phyloP scores from a whole-genome alignment of 2,888 invertebrate genomes.

The Caprella mutica region DNA sequence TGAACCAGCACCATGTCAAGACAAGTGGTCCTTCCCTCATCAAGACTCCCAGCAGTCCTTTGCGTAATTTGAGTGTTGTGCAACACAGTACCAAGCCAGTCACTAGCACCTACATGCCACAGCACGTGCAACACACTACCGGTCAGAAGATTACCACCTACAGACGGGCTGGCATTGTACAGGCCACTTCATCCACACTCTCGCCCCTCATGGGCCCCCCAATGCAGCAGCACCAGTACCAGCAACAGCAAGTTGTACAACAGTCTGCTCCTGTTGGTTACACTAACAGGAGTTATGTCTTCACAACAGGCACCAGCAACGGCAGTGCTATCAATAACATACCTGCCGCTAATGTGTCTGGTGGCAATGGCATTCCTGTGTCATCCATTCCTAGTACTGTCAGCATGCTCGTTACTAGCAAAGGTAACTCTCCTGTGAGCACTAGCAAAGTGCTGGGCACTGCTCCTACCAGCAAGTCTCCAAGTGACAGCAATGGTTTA shows the following conservation, averaged over 20 bases:
- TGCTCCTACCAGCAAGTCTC: background rate
- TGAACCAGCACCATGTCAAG: constrained; percentile 2
- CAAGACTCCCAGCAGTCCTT: constrained; percentile 3
- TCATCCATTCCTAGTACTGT: background rate
- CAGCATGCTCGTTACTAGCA: background rate
- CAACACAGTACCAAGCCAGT: background rate
- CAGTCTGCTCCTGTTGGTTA: too few species aligned
- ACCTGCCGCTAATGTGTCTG: background rate
- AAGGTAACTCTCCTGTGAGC: background rate
- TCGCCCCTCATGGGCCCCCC: background rate
- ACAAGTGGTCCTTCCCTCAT: background rate
- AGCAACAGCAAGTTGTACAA: too few species aligned
- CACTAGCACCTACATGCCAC: background rate
- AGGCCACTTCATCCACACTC: background rate
- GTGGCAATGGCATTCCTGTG: background rate
- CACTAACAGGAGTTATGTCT: background rate
- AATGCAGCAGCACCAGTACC: background rate
- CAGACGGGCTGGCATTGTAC: background rate
- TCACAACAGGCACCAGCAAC: background rate
- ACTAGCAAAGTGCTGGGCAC: background rate
- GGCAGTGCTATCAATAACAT: background rate
- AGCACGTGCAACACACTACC: background rate
- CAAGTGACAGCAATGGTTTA: constrained; percentile 1
- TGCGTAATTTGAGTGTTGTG: background rate
- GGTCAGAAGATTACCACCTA: background rate